Conservation (phyloP, 2,888 invertebrate genomes). For the Schizotus pectinicornis region DNA sequence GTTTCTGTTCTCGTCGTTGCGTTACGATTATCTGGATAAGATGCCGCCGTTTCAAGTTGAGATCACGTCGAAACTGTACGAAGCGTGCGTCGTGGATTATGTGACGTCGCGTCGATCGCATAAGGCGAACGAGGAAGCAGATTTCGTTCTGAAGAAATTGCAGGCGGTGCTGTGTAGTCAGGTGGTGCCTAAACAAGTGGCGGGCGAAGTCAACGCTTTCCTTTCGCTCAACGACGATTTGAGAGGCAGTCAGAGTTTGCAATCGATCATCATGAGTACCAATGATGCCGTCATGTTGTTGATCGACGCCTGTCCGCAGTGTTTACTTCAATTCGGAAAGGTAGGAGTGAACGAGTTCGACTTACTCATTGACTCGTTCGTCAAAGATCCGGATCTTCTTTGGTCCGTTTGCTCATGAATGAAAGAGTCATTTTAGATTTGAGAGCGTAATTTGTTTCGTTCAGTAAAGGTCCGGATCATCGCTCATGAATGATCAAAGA, state of each 20-base stretch:
- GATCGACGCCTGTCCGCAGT: slow-evolving; percentile 67
- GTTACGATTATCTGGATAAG: slow-evolving; percentile 60
- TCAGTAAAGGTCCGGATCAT: neutral
- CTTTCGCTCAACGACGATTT: slow-evolving; percentile 63
- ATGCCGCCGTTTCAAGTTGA: slow-evolving; percentile 61
- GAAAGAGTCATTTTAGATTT: too few species aligned
- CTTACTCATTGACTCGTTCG: too few species aligned
- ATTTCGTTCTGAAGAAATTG: slow-evolving; percentile 54
- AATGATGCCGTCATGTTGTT: slow-evolving; percentile 63
- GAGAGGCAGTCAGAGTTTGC: slow-evolving; percentile 62
- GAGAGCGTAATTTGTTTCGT: too few species aligned
- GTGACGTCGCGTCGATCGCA: slow-evolving; percentile 1
- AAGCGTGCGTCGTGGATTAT: slow-evolving; percentile 45
- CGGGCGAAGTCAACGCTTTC: slow-evolving; percentile 68
- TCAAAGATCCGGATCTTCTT: neutral
- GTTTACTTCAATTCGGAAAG: slow-evolving; percentile 70
- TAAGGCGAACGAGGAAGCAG: slow-evolving; percentile 44
- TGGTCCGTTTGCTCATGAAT: too few species aligned
- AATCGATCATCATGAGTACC: slow-evolving; percentile 60
- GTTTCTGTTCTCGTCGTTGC: slow-evolving; percentile 58
- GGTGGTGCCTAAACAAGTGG: slow-evolving; percentile 62
- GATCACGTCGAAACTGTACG: slow-evolving; percentile 51
- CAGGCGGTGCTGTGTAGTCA: slow-evolving; percentile 67
- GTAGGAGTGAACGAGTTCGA: too few species aligned
- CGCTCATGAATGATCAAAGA: too few species aligned